Evolutionary conservation across 2,797 vertebrate genomes (phyloP), one percentile per base, ranked within the genome.

Genomic region (Echeneis naucrates): DNA sequence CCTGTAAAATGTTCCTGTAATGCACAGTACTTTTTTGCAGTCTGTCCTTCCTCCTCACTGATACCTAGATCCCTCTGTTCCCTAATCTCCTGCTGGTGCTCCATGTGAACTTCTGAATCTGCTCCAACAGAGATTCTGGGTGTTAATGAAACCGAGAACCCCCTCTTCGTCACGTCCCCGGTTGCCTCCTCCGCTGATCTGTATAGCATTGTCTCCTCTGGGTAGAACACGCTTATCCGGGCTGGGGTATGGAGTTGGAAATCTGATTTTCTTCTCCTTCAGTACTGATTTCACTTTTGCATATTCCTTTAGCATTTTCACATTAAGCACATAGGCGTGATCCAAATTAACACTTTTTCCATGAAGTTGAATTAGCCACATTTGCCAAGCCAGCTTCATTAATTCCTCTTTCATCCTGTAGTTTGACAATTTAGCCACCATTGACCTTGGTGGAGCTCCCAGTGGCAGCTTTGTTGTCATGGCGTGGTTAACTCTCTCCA

Each of bases 341-440:
- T 38, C 37, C 37, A 38, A 13, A 38, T 38, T 38, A 38, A 38
- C 37, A 13, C 37, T 38, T 38, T 4, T 38, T 38, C 37, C 4
- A 37, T 38, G 37, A 38, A 38, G 37, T 38, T 38, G 11, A 38
- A 38, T 38, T 38, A 37, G 37, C 11, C 13, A 37, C 13, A 38
- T 38, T 38, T 38, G 37, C 37, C 37, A 38, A 5, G 37, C 37
- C 37, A 12, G 37, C 37, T 38, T 64, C n/a, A n/a, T n/a, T n/a
- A n/a, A n/a, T n/a, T n/a, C n/a, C n/a, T n/a, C n/a, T 21, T 64
- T 48, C 50, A 38, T 64, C 21, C 54, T 44, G 8, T 50, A 56
- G 14, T 53, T 58, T 51, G 66, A 23, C 32, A 76, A n/a, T n/a
- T 76, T 76, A 5, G 44, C 66, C 1, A 76, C 44, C 9, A 45